A percentile compares a stretch with the other conserved stretches of the same genome.
phyloP scores from a whole-genome alignment of 2,113 vertebrate genomes.

The Eidolon helvum region DNA sequence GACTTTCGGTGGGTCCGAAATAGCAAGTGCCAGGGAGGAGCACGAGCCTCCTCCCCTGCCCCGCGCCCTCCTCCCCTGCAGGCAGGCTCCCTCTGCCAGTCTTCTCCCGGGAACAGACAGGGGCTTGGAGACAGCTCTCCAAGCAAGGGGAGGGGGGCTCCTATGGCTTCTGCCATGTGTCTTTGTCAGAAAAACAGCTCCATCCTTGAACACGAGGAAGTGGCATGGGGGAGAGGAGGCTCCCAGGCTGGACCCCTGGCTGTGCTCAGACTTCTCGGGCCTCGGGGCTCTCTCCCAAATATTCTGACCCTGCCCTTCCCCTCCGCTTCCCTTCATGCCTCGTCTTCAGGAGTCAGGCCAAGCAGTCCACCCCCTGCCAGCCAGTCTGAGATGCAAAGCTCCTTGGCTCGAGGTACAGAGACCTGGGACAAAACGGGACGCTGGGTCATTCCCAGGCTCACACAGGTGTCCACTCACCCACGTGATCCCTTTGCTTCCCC shows the following conservation, averaged over 20 bases:
- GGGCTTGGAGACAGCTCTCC: background rate
- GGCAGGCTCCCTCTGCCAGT: background rate
- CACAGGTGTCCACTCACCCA: rapidly evolving
- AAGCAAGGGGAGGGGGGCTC: background rate
- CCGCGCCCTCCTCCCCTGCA: background rate
- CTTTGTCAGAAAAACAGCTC: background rate
- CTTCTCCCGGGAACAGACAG: background rate
- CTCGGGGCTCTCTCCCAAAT: background rate
- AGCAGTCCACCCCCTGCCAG: background rate
- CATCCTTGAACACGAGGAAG: background rate
- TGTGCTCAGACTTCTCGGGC: background rate
- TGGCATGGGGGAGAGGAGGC: background rate
- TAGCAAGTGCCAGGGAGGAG: conserved; percentile 57
- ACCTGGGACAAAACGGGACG: rapidly evolving
- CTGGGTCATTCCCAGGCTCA: rapidly evolving
- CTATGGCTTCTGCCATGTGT: background rate
- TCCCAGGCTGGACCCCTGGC: rapidly evolving
- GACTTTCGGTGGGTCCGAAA: conserved; percentile 56
- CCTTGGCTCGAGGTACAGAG: rapidly evolving
- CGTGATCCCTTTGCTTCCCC: background rate
- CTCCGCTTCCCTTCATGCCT: too few species aligned
- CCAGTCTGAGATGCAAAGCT: background rate
- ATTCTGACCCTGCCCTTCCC: background rate
- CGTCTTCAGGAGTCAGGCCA: background rate
- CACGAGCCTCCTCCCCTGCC: background rate